phyloP scores from a whole-genome alignment of 2,113 vertebrate species.

The Cyanocitta stelleri region DNA sequence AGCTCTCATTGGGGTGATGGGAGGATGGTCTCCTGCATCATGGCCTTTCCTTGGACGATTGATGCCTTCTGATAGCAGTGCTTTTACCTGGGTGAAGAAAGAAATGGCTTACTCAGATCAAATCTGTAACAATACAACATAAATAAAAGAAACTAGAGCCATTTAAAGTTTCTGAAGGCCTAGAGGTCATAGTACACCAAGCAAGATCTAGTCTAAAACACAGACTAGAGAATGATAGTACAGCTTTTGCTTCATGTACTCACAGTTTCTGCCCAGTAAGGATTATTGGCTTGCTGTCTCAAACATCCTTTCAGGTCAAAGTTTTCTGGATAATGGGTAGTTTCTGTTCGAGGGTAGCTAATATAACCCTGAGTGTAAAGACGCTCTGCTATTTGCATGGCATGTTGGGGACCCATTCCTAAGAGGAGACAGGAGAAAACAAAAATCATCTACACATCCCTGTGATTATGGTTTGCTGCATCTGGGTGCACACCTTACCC shows the following conservation, averaged over 20 bases:
- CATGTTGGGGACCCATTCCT: conserved; percentile 95
- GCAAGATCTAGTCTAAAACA: neutral
- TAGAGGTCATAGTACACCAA: neutral
- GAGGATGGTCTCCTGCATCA: conserved; percentile 94
- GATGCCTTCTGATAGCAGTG: conserved; percentile 82
- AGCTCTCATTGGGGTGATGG: conserved; percentile 94
- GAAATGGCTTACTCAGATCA: neutral
- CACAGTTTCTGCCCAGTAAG: conserved; percentile 89
- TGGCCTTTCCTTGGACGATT: conserved; percentile 90
- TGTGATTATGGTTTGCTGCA: neutral
- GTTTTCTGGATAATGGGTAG: conserved; percentile 94
- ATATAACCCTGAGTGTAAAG: conserved; percentile 97
- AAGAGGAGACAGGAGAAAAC: neutral
- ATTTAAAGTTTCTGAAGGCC: neutral
- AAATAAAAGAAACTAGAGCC: neutral
- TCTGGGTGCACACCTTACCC: neutral
- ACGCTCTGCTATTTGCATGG: conserved; percentile 96
- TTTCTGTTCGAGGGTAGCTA: conserved; percentile 97
- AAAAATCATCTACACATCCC: neutral
- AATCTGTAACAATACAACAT: neutral
- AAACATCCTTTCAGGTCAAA: conserved; percentile 92
- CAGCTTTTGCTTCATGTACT: conserved; percentile 24
- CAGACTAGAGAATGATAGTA: neutral
- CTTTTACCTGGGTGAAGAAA: conserved; percentile 79
- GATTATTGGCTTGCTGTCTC: conserved; percentile 85